A percentile compares a stretch with the other conserved stretches of the same genome.
phyloP scores from a whole-genome alignment of 1,140 invertebrate species.

The Cotesia glomerata region DNA sequence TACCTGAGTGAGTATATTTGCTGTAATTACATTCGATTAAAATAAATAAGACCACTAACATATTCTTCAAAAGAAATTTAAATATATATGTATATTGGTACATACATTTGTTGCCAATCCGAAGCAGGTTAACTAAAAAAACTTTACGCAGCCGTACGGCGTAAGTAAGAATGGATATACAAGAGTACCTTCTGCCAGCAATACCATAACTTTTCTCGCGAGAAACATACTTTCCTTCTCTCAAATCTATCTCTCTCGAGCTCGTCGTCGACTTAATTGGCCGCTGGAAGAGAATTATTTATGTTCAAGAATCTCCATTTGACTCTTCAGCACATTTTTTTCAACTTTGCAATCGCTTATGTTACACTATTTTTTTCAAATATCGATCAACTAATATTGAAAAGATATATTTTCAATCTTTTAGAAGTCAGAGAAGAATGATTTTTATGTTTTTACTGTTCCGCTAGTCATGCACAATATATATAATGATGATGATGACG shows the following conservation, averaged over 20 bases:
- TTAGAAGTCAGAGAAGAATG: no score
- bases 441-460: no score
- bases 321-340: constrained; percentile 4
- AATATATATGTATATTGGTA: neutral
- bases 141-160: constrained; percentile 14
- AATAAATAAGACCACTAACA: constrained; percentile 10
- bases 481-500: no score
- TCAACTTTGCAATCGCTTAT: neutral
- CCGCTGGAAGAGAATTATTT: constrained; percentile 19
- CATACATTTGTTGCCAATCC: neutral
- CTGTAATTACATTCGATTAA: constrained; percentile 24
- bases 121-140: constrained; percentile 9
- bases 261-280: constrained; percentile 19
- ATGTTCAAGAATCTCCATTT: constrained; percentile 23
- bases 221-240: neutral
- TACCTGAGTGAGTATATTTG: neutral
- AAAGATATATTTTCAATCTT: no score
- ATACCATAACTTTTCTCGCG: constrained; percentile 14
- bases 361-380: constrained; percentile 5
- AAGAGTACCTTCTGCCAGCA: constrained; percentile 9
- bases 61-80: constrained; percentile 2
- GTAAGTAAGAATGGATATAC: constrained; percentile 29
- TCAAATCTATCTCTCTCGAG: neutral
- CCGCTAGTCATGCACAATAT: no score
- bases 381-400: neutral